Conservation (phyloP, 2,797 vertebrate genomes). For the Eremophila alpestris region DNA sequence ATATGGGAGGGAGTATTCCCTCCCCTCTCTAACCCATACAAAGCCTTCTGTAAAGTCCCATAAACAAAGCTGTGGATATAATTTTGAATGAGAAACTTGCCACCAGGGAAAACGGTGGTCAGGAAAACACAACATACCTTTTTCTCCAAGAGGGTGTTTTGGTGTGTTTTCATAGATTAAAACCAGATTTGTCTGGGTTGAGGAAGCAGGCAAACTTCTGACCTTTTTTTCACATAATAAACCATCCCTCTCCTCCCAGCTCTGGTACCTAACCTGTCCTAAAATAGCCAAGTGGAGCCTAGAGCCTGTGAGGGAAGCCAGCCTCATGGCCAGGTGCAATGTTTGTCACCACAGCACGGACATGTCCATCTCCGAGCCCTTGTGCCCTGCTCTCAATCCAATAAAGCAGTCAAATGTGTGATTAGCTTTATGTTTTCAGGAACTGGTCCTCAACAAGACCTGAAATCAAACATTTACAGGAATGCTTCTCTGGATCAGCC, state of each 20-base stretch:
- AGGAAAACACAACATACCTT: slow-evolving; percentile 25
- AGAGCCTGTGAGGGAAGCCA: background rate
- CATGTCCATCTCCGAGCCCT: background rate
- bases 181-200: slow-evolving; percentile 38
- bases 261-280: background rate
- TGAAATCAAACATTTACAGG: background rate
- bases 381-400: background rate
- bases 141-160: background rate
- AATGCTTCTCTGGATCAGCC: background rate
- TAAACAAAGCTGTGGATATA: slow-evolving; percentile 7
- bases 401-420: background rate
- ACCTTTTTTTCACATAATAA: slow-evolving; percentile 37
- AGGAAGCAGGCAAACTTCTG: slow-evolving; percentile 45
- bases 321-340: background rate
- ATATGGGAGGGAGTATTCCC: background rate
- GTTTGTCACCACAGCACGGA: background rate
- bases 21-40: background rate
- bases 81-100: slow-evolving; percentile 29
- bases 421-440: background rate
- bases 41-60: slow-evolving; percentile 20
- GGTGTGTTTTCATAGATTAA: slow-evolving; percentile 24
- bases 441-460: background rate
- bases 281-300: background rate
- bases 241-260: fast-evolving
- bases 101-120: background rate